Evolutionary conservation across 1,140 invertebrate genomes (phyloP).

Genomic region (Solenopsis fugax): DNA sequence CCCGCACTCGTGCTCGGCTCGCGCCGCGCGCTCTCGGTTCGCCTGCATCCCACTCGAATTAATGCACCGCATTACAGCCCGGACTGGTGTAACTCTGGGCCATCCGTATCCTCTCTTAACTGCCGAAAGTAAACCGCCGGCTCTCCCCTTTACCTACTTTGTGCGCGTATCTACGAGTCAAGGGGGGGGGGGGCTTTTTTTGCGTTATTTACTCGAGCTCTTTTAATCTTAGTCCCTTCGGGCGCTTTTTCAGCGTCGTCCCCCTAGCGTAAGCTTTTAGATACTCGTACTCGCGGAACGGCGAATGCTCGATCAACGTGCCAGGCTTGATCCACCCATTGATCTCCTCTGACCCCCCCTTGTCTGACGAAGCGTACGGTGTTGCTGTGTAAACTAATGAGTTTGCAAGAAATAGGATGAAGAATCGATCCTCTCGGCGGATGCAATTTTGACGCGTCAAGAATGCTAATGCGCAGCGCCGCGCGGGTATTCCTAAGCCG

Average conservation of each 20-base stretch:
- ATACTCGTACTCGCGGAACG: conserved; percentile 50
- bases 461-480: neutral
- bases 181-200: conserved; percentile 5
- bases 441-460: conserved; percentile 34
- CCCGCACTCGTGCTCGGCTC: neutral
- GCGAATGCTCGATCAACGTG: conserved; percentile 58
- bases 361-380: conserved; percentile 25
- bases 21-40: neutral
- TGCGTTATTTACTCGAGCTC: conserved; percentile 56
- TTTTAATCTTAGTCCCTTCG: conserved; percentile 60
- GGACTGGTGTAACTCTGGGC: conserved; percentile 14
- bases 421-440: conserved; percentile 37
- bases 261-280: conserved; percentile 55
- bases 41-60: conserved; percentile 15
- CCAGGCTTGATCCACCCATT: conserved; percentile 55
- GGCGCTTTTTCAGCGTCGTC: conserved; percentile 51
- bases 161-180: conserved; percentile 47
- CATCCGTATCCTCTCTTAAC: conserved; percentile 52
- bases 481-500: neutral
- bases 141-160: conserved; percentile 44
- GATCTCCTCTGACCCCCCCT: conserved; percentile 57
- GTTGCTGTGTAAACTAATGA: conserved; percentile 57
- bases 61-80: conserved; percentile 51
- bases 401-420: conserved; percentile 39
- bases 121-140: conserved; percentile 50